Conservation (phyloP, 2,113 vertebrate genomes). For the Neolamprologus brichardi region DNA sequence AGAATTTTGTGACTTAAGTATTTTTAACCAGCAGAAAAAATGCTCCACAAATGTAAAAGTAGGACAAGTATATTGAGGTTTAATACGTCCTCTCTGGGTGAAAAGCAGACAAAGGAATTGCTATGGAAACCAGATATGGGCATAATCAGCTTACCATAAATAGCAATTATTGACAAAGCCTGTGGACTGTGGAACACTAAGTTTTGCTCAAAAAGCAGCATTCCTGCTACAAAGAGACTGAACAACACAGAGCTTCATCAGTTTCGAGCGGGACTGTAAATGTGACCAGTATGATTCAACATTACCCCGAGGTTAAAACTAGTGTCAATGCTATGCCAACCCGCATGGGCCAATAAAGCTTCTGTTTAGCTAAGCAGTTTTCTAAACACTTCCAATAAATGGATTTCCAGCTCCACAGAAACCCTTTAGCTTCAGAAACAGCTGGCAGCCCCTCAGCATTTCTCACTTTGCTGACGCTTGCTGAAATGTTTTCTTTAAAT, state of each 20-base stretch:
- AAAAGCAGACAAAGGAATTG: constrained; percentile 2
- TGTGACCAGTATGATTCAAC: not conserved
- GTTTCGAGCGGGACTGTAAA: not conserved
- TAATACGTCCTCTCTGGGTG: not conserved
- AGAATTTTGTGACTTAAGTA: not conserved
- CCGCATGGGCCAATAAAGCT: not conserved
- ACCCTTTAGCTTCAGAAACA: not conserved
- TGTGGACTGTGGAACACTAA: not conserved
- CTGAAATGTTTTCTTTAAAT: not conserved
- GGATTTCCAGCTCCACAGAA: not conserved
- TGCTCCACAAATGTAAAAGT: not conserved
- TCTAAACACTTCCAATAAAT: not conserved
- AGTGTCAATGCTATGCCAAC: not conserved
- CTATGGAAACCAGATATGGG: constrained; percentile 33
- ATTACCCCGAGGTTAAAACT: not conserved
- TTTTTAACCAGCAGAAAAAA: not conserved
- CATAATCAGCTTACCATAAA: constrained; percentile 39
- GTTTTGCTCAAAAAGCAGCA: not conserved
- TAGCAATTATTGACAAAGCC: constrained; percentile 10
- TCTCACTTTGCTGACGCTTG: not conserved
- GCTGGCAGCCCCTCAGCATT: not conserved
- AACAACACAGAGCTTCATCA: not conserved
- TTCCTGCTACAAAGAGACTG: not conserved
- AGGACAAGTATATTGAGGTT: not conserved
- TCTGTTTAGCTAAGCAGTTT: not conserved